These are phyloP conservation scores for Reticulitermes lucifugus DNA, from an alignment of 2,888 invertebrate genomes.

Conservation along the genomic window DNA sequence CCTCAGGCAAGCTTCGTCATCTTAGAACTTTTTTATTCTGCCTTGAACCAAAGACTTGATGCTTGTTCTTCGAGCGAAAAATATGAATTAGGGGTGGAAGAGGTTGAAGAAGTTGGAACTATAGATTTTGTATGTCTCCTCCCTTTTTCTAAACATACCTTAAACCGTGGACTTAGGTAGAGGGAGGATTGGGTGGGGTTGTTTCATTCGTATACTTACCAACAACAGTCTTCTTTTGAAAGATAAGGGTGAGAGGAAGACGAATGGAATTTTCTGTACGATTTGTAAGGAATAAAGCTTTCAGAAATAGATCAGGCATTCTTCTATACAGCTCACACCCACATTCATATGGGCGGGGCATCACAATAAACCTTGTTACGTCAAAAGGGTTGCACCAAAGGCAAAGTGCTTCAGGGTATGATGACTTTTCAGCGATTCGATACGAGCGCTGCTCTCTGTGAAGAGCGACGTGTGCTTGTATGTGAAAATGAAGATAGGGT, in stretches of 20 bases:
- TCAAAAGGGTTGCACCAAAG: neutral
- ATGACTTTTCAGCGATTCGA: neutral
- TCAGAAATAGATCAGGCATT: constrained; percentile 15
- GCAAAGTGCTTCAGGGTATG: constrained; percentile 9
- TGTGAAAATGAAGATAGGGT: constrained; percentile 43
- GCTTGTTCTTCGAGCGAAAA: neutral
- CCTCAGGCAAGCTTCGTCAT: neutral
- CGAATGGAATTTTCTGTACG: constrained; percentile 10
- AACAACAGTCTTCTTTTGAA: neutral
- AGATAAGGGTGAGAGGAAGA: neutral
- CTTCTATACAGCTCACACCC: neutral
- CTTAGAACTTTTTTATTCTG: neutral
- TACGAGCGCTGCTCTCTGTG: neutral
- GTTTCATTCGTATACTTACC: neutral
- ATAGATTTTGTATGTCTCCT: constrained; percentile 5
- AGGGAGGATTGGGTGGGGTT: constrained; percentile 9
- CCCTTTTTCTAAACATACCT: neutral
- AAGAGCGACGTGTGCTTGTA: constrained; percentile 6
- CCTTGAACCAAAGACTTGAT: constrained; percentile 11
- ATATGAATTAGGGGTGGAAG: constrained; percentile 12
- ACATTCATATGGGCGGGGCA: neutral
- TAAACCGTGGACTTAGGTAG: neutral
- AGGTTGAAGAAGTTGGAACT: constrained; percentile 10
- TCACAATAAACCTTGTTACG: neutral
- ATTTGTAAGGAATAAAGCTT: constrained; percentile 8